A percentile compares a stretch with the other conserved stretches of the same genome.
Evolutionary conservation across 2,888 invertebrate species (phyloP).

Genomic region (Machimus rusticus): DNA sequence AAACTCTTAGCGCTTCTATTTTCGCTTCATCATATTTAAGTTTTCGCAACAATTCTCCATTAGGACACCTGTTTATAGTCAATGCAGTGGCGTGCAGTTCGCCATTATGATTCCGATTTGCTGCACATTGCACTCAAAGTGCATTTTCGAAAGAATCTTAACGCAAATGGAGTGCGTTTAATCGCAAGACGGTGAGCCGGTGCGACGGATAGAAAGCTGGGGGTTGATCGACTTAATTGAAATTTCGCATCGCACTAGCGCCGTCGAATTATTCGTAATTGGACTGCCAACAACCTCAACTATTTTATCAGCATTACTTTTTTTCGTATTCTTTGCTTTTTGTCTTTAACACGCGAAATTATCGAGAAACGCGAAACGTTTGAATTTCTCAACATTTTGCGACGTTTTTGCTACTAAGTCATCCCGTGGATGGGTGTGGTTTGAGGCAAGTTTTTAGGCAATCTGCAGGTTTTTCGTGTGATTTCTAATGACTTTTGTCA

Average conservation of each 20-base stretch:
- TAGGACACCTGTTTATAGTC: neutral
- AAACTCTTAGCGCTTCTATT: neutral
- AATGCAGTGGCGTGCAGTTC: neutral
- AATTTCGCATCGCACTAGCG: neutral
- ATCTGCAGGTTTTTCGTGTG: neutral
- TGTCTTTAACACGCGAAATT: neutral
- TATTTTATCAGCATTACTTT: neutral
- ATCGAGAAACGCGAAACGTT: neutral
- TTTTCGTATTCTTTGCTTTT: neutral
- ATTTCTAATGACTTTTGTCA: neutral
- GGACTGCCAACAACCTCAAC: neutral
- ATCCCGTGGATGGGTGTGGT: neutral
- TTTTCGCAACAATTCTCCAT: neutral
- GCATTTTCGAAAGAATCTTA: neutral
- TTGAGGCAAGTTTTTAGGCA: neutral
- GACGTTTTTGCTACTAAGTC: neutral
- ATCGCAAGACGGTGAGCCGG: neutral
- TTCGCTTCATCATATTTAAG: neutral
- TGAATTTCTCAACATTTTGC: neutral
- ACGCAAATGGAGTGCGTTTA: neutral
- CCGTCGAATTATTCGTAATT: neutral
- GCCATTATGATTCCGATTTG: neutral
- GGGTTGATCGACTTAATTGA: neutral
- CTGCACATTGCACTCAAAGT: neutral
- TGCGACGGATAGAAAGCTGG: neutral